Conservation (phyloP, 1,140 invertebrate species). For the Copidosoma floridanum region DNA sequence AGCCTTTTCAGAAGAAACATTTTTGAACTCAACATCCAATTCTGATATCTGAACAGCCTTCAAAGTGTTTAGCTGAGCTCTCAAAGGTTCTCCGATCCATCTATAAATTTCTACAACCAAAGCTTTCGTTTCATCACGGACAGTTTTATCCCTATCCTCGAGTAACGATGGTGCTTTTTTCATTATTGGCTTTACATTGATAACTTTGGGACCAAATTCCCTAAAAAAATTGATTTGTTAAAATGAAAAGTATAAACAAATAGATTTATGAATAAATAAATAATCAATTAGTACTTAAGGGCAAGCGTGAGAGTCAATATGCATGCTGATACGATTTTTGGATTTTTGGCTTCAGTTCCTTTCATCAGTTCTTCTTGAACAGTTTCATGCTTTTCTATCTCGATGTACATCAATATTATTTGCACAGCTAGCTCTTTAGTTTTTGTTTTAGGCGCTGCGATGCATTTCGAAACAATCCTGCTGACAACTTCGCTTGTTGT, state of each 20-base stretch:
- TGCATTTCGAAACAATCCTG: constrained; percentile 88
- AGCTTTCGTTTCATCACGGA: constrained; percentile 87
- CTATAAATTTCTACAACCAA: constrained; percentile 88
- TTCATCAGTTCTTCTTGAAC: constrained; percentile 90
- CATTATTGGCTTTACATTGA: constrained; percentile 84
- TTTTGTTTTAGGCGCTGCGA: constrained; percentile 86
- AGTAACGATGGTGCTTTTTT: constrained; percentile 83
- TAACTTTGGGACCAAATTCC: constrained; percentile 90
- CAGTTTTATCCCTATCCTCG: constrained; percentile 88
- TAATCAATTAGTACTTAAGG: constrained; percentile 64
- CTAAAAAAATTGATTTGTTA: constrained; percentile 43
- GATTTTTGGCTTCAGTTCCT: constrained; percentile 93
- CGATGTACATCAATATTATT: constrained; percentile 89
- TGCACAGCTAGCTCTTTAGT: constrained; percentile 89
- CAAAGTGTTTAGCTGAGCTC: constrained; percentile 80
- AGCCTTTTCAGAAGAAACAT: constrained; percentile 67
- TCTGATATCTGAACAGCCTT: constrained; percentile 89
- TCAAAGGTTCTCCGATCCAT: constrained; percentile 85
- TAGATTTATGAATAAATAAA: constrained; percentile 7
- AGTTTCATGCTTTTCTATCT: constrained; percentile 92
- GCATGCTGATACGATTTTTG: constrained; percentile 88
- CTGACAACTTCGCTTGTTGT: constrained; percentile 85
- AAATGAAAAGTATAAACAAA: not conserved
- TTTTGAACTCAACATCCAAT: constrained; percentile 83
- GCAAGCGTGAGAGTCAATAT: constrained; percentile 73